Conservation (phyloP, 2,113 vertebrate genomes). For the Campylorhamphus procurvoides region DNA sequence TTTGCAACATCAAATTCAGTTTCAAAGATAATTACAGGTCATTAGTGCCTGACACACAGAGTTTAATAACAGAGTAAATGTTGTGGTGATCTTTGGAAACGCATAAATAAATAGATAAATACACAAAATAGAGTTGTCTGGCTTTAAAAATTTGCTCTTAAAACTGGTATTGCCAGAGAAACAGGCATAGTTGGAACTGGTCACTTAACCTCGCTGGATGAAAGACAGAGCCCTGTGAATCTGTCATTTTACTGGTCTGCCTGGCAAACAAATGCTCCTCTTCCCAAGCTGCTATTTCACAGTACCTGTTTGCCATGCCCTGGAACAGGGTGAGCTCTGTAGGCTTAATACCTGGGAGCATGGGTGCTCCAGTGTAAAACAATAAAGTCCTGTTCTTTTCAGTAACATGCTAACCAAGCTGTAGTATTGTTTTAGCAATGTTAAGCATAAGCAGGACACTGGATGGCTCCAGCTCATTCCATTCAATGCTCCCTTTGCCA, state of each 20-base stretch:
- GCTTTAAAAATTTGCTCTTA: slow-evolving; percentile 26
- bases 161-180: slow-evolving; percentile 43
- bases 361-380: accelerated
- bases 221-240: background rate
- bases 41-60: slow-evolving; percentile 47
- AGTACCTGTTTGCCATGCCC: background rate
- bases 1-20: slow-evolving; percentile 49
- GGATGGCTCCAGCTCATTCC: background rate
- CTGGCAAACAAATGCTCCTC: background rate
- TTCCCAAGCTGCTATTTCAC: background rate
- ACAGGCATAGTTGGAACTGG: slow-evolving; percentile 8
- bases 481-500: background rate
- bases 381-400: background rate
- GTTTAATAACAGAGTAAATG: slow-evolving; percentile 67
- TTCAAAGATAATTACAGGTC: slow-evolving; percentile 61
- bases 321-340: background rate
- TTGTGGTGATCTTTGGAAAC: slow-evolving; percentile 58
- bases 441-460: background rate
- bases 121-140: slow-evolving; percentile 17
- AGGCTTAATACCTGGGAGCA: background rate
- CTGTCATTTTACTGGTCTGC: background rate
- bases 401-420: background rate
- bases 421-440: accelerated
- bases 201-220: slow-evolving; percentile 5
- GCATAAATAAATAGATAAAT: slow-evolving; percentile 64